phyloP scores from a whole-genome alignment of 2,888 invertebrate species.

The Ganaspis brasiliensis region DNA sequence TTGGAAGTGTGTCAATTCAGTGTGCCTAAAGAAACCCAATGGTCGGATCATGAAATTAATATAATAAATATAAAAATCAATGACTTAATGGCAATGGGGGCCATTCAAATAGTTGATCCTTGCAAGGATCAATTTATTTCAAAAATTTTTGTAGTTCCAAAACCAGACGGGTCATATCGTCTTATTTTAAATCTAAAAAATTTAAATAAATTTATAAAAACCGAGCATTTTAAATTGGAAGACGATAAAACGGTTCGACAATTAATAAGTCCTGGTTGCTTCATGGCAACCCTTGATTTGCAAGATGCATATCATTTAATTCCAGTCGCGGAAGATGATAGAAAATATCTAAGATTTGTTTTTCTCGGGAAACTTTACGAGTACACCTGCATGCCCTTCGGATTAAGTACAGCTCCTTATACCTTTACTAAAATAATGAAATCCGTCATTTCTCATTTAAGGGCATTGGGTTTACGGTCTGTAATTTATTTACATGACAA shows the following conservation, averaged over 20 bases:
- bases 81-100: conserved; percentile 37
- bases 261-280: conserved; percentile 36
- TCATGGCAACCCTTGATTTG: conserved; percentile 47
- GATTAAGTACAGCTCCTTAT: conserved; percentile 44
- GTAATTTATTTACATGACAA: conserved; percentile 44
- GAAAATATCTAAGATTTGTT: conserved; percentile 58
- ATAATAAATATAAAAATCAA: not conserved
- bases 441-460: conserved; percentile 40
- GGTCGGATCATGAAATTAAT: conserved; percentile 10
- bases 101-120: too few relatives aligned
- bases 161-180: conserved; percentile 41
- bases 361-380: conserved; percentile 50
- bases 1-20: not conserved
- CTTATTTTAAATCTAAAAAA: conserved; percentile 49
- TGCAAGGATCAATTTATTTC: conserved; percentile 49
- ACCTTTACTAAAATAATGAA: conserved; percentile 38
- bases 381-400: conserved; percentile 58
- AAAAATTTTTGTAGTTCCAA: conserved; percentile 38
- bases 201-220: conserved; percentile 44
- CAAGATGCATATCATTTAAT: too few relatives aligned
- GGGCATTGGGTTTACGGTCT: too few relatives aligned
- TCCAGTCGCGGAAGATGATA: conserved; percentile 36
- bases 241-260: too few relatives aligned
- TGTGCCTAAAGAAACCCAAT: not conserved
- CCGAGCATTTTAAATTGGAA: conserved; percentile 50